Conservation (phyloP, 2,888 invertebrate species). For the Liopterus haemorrhoidalis region DNA sequence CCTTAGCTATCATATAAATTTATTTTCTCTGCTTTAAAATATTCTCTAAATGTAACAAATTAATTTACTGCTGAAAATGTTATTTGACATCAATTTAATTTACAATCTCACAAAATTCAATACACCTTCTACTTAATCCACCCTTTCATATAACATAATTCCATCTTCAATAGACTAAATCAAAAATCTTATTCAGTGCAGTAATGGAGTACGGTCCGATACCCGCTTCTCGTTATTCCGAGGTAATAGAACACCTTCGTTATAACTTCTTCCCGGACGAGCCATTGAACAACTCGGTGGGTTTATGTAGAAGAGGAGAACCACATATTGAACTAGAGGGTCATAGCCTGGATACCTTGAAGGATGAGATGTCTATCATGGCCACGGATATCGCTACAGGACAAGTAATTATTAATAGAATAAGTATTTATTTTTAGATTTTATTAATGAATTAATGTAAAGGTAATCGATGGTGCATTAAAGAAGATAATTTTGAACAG, state of each 20-base stretch:
- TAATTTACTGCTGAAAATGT: slow-evolving; percentile 4
- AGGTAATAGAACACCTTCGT: slow-evolving; percentile 66
- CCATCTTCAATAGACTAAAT: too few species aligned
- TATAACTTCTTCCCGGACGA: slow-evolving; percentile 77
- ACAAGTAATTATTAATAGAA: slow-evolving; percentile 53
- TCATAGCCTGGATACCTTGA: slow-evolving; percentile 65
- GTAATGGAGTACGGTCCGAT: slow-evolving; percentile 47
- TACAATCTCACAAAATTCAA: too few species aligned
- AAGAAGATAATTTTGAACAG: too few species aligned
- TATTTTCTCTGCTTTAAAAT: not conserved
- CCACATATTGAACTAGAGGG: slow-evolving; percentile 67
- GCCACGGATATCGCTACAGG: slow-evolving; percentile 55
- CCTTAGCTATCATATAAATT: too few species aligned
- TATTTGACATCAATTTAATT: not conserved
- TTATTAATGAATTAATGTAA: too few species aligned
- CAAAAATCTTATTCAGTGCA: slow-evolving; percentile 8
- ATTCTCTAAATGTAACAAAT: not conserved
- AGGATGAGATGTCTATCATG: slow-evolving; percentile 68
- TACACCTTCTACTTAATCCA: too few species aligned
- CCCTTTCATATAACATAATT: too few species aligned
- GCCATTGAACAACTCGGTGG: slow-evolving; percentile 73
- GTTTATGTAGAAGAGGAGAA: slow-evolving; percentile 63
- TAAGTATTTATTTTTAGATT: too few species aligned
- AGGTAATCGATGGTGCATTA: too few species aligned
- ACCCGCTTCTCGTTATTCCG: slow-evolving; percentile 50